Conservation (phyloP, 2,888 invertebrate species). For the Cantharis rufa region DNA sequence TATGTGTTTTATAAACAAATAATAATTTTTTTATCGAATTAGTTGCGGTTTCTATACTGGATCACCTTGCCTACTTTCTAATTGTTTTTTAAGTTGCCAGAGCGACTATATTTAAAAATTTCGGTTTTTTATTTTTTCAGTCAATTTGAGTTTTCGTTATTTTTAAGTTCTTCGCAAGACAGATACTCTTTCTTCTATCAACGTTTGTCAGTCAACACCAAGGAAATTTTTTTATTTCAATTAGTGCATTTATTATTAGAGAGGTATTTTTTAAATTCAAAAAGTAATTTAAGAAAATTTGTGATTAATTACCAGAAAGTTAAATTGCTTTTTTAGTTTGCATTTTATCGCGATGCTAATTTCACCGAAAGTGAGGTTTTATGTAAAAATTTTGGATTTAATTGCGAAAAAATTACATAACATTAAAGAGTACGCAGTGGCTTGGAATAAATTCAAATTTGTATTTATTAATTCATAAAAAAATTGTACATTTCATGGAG, state of each 20-base stretch:
- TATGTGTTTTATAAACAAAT: neutral
- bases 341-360: neutral
- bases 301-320: neutral
- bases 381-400: neutral
- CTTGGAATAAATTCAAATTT: neutral
- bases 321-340: neutral
- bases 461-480: neutral
- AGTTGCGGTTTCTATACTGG: neutral
- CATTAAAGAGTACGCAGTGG: neutral
- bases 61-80: neutral
- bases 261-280: neutral
- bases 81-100: neutral
- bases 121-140: neutral
- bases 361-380: neutral
- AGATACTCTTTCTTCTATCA: no score
- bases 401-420: neutral
- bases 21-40: neutral
- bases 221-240: neutral
- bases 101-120: neutral
- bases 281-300: neutral
- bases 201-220: neutral
- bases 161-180: neutral
- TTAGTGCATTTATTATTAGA: neutral
- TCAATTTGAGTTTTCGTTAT: neutral
- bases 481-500: neutral